These are phyloP conservation scores for Sinosuthora webbiana DNA, from an alignment of 2,113 vertebrate species.

Conservation along the genomic window DNA sequence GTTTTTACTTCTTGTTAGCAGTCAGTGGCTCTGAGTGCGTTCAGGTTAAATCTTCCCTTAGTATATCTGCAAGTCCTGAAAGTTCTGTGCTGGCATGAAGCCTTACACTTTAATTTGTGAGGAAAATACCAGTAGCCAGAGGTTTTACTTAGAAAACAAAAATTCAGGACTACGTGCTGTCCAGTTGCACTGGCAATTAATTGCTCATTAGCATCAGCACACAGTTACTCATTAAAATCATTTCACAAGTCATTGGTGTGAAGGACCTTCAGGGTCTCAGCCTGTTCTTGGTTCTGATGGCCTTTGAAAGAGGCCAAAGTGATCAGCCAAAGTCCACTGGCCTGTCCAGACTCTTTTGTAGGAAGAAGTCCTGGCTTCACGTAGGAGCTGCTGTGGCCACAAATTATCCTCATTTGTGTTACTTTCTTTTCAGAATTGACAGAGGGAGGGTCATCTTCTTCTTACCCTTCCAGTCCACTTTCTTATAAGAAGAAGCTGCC, in stretches of 20 bases:
- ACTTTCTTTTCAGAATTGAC: not conserved
- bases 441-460: not conserved
- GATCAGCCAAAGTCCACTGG: not conserved
- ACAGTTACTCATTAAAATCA: not conserved
- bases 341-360: not conserved
- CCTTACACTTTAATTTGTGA: not conserved
- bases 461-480: not conserved
- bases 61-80: not conserved
- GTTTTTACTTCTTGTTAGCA: not conserved
- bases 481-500: not conserved
- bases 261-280: not conserved
- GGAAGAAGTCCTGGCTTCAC: not conserved
- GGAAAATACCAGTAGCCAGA: not conserved
- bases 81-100: not conserved
- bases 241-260: not conserved
- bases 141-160: not conserved
- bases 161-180: fast-evolving
- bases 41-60: not conserved
- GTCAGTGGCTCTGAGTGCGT: not conserved
- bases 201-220: not conserved
- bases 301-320: not conserved
- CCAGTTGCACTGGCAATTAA: not conserved
- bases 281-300: not conserved
- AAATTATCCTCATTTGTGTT: not conserved
- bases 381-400: not conserved